Conservation (phyloP, 2,888 invertebrate genomes). For the Synergus umbraculus region DNA sequence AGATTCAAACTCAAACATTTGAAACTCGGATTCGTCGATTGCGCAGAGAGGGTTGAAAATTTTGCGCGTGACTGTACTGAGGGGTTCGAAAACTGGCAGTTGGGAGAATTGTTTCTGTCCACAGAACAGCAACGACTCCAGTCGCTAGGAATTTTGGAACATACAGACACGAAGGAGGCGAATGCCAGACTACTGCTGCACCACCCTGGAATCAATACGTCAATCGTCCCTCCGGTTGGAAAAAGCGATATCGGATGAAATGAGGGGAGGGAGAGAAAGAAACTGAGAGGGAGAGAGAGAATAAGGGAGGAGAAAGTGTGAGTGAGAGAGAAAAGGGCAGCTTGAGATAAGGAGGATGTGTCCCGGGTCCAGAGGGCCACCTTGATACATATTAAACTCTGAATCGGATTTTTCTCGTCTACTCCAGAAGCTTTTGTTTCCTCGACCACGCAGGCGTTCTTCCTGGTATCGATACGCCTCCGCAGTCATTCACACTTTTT, state of each 20-base stretch:
- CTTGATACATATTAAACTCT: constrained; percentile 43
- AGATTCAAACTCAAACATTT: neutral
- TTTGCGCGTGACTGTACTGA: constrained; percentile 15
- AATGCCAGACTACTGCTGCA: constrained; percentile 62
- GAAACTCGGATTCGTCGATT: constrained; percentile 21
- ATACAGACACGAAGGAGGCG: constrained; percentile 64
- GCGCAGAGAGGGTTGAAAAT: neutral
- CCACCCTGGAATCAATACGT: constrained; percentile 72
- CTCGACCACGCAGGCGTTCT: constrained; percentile 5
- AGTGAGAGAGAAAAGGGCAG: constrained; percentile 4
- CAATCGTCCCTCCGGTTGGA: constrained; percentile 63
- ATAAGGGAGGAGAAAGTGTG: constrained; percentile 43
- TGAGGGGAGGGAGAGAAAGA: constrained; percentile 44
- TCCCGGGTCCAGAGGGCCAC: constrained; percentile 13
- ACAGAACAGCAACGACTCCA: constrained; percentile 50
- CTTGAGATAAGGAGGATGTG: neutral
- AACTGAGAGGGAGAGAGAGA: constrained; percentile 50
- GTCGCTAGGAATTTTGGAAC: constrained; percentile 64
- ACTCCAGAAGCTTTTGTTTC: constrained; percentile 17
- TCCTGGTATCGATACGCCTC: neutral
- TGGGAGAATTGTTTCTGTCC: constrained; percentile 28
- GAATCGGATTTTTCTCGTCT: constrained; percentile 30
- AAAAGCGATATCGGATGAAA: constrained; percentile 53
- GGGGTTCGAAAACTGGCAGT: neutral
- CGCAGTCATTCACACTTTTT: neutral